phyloP scores from a whole-genome alignment of 37 sponge, comb jelly and placozoan species.

The Cliona cf. orientalis region DNA sequence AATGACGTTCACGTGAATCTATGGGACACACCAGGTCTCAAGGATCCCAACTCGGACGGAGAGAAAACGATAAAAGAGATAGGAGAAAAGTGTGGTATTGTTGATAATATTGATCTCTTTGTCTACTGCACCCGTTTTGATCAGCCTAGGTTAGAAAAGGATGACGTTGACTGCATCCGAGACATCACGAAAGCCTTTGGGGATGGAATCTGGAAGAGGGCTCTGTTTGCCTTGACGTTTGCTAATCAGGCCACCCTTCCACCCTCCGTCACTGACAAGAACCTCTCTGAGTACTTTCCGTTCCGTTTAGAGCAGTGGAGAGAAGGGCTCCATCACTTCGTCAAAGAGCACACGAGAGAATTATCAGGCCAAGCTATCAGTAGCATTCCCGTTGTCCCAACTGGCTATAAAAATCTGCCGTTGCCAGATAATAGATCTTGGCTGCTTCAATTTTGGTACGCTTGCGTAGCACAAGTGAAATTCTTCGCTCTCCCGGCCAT shows the following conservation, averaged over 20 bases:
- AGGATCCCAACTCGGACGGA: not conserved
- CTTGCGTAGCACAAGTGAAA: not conserved
- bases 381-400: slow-evolving; percentile 4
- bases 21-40: slow-evolving; percentile 13
- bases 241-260: not conserved
- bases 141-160: not conserved
- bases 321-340: too few relatives aligned
- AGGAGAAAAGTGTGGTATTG: not conserved
- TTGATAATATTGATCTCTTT: not conserved
- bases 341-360: not conserved
- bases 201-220: not conserved
- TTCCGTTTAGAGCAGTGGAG: not conserved
- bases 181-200: slow-evolving; percentile 6
- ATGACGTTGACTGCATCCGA: not conserved
- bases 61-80: not conserved
- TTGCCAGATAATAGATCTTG: not conserved
- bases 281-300: not conserved
- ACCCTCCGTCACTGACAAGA: not conserved
- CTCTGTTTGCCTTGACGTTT: slow-evolving; percentile 11
- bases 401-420: not conserved
- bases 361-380: too few relatives aligned
- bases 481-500: slow-evolving; percentile 9
- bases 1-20: not conserved
- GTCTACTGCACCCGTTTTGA: slow-evolving; percentile 1
- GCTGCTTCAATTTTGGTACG: not conserved